Base-by-base conservation (phyloP, 2,113 vertebrate species). In the Tonatia bakeri region DNA sequence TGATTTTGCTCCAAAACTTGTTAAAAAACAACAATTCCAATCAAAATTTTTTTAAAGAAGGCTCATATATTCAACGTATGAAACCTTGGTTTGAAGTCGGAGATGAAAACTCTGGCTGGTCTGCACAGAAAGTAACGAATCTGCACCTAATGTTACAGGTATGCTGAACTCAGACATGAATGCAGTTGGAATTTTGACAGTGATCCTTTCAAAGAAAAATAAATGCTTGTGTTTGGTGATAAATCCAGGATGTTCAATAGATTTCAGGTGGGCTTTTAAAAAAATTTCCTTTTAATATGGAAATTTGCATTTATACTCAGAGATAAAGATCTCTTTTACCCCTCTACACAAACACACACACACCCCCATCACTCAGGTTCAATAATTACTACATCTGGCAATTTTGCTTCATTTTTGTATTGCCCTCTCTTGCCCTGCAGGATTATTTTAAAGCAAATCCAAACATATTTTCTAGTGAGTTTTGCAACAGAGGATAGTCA, bases 21-120 rank as follows among this genome's bases (percentile, higher is more conserved):
- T 97, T 99, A 94, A 99, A 99, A 98, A 99, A 99, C 96, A 99
- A 99, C 96, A 99, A 99, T 98, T 99, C 99, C 97, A 99, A 99
- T 98, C 99, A 99, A 98, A 99, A 99, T 96, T 99, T 99, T 98
- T 99, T 99, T 98, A 99, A 99, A 96, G 99, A 99, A 98, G 99
- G 99, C 86, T 99, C 99, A 0, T 99, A 99, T 98, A 99, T 99
- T 81, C 99, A 99, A 96, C 99, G 99, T 64, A 99, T 99, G 99
- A 99, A 99, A 97, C 99, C 99, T 17, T 99, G 99, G 99, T 99
- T 99, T 97, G 99, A 99, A 97, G 99, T 99, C 59, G 99, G 99
- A 10, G 99, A 99, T 67, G 99, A 99, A 97, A 99, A 99, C 97
- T 99, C 99, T 7, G 99, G 99, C 69, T 99, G 99, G 99, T 99